Evolutionary conservation across 2,113 vertebrate genomes (phyloP).

Genomic region (Nothocercus nigrocapillus): DNA sequence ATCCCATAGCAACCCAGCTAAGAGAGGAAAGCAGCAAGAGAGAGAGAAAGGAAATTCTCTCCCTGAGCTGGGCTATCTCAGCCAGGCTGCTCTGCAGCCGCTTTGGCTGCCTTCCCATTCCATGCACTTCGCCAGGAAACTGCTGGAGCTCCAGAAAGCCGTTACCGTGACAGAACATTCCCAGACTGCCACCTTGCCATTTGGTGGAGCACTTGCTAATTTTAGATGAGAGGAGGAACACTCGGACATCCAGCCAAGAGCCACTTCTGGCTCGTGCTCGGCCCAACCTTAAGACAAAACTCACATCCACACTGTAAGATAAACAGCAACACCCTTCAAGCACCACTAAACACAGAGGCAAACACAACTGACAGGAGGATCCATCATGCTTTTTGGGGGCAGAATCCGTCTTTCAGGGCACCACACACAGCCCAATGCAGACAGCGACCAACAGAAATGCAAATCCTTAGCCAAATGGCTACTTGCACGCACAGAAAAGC

Average conservation of each 20-base stretch:
- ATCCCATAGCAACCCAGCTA: not conserved
- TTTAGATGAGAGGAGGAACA: constrained; percentile 73
- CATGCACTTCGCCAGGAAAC: constrained; percentile 80
- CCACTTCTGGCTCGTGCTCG: constrained; percentile 46
- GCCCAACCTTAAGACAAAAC: constrained; percentile 48
- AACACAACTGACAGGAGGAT: not conserved
- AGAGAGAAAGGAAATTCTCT: not conserved
- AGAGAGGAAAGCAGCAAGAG: not conserved
- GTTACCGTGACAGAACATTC: constrained; percentile 78
- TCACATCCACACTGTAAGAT: constrained; percentile 38
- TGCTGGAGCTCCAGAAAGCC: constrained; percentile 77
- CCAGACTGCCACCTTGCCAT: constrained; percentile 79
- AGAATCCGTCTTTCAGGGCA: not conserved
- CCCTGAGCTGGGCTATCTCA: constrained; percentile 9
- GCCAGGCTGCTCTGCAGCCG: constrained; percentile 77
- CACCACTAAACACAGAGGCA: not conserved
- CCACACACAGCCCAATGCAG: not conserved
- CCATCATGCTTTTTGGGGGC: not conserved
- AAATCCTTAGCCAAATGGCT: rapidly evolving
- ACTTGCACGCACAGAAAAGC: not conserved
- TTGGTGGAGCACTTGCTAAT: constrained; percentile 75
- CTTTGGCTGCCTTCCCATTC: constrained; percentile 83
- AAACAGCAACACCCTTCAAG: not conserved
- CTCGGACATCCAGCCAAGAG: constrained; percentile 66
- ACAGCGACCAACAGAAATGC: not conserved